Percentiles rank a stretch among this genome's conserved stretches.
Evolutionary conservation across 2,888 invertebrate species (phyloP).

Genomic region (Cheilosia vernalis): DNA sequence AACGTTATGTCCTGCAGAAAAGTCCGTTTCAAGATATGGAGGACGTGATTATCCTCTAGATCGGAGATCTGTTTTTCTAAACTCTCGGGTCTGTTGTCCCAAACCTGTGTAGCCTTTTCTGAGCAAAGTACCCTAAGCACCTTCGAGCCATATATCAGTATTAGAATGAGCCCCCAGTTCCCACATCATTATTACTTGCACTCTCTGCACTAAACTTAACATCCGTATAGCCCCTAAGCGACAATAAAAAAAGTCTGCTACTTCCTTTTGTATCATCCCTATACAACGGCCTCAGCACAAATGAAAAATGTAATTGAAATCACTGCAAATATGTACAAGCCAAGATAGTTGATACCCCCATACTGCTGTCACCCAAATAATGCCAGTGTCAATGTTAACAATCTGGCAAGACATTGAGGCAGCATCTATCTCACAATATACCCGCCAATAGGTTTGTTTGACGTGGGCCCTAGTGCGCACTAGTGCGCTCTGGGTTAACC

Average conservation of each 20-base stretch:
- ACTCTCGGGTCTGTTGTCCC: too few relatives aligned
- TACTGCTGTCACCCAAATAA: slow-evolving; percentile 17
- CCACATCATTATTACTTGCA: background rate
- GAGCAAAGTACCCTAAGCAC: too few relatives aligned
- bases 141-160: too few relatives aligned
- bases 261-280: background rate
- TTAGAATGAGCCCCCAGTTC: too few relatives aligned
- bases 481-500: too few relatives aligned
- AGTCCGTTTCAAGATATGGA: too few relatives aligned
- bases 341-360: slow-evolving; percentile 23
- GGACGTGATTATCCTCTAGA: too few relatives aligned
- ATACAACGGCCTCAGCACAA: background rate
- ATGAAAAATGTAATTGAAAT: slow-evolving; percentile 57
- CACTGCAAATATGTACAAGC: slow-evolving; percentile 25
- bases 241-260: background rate
- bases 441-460: slow-evolving; percentile 14
- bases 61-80: too few relatives aligned
- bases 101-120: too few relatives aligned
- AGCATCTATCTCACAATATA: slow-evolving; percentile 18
- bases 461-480: too few relatives aligned
- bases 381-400: slow-evolving; percentile 49
- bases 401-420: slow-evolving; percentile 42
- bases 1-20: too few relatives aligned
- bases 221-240: background rate
- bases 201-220: background rate